Base-by-base conservation (phyloP, 2,888 invertebrate species). In the Drosophila affinis region DNA sequence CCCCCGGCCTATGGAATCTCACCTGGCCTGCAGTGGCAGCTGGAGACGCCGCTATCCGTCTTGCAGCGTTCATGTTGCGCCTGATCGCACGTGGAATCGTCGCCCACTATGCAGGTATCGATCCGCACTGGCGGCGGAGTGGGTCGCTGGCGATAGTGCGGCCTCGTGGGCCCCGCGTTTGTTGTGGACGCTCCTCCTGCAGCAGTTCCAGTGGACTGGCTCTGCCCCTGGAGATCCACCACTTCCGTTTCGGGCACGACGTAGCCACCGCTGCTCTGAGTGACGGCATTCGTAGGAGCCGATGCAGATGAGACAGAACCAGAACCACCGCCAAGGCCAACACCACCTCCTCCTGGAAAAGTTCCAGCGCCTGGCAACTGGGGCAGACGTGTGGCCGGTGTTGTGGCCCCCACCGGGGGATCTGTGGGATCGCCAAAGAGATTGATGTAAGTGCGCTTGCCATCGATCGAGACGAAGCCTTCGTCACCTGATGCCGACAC, bases 101-200 rank as follows among this genome's bases (percentile, higher is more conserved):
- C 98, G 0, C 98, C 98, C 0, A 98, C 98, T 21, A 98, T 98
- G 86, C 98, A 98, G 0, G 98, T 98, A 90, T 98, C 98, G 72
- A 98, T 98, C 79, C 98, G 79, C 89, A 92, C 92, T 0, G 92
- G 92, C 10, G 92, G 91, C 58, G 90, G 92, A 5, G 92, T 92
- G 3, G 91, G 89, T 52, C 91, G 84, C 27, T 90, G 90, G 21
- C 92, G 82, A 62, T 73, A 96, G 94, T 91, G 95, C 94, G 95
- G 94, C 72, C 95, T 93, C 45, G 94, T 93, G 0, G 95, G 94
- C 59, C 94, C 93, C 48, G 94, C 92, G 68, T 89, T 89, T 14
- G 90, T 91, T 0, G 91, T 91, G 3, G 89, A 73, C 0, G 74
- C 62, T 18, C 77, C 62, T 18, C 75, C 60, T 9, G 60, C 91